Percentiles rank a stretch among this genome's conserved stretches.
phyloP scores from a whole-genome alignment of 2,797 vertebrate genomes.

The Meda fulgida region DNA sequence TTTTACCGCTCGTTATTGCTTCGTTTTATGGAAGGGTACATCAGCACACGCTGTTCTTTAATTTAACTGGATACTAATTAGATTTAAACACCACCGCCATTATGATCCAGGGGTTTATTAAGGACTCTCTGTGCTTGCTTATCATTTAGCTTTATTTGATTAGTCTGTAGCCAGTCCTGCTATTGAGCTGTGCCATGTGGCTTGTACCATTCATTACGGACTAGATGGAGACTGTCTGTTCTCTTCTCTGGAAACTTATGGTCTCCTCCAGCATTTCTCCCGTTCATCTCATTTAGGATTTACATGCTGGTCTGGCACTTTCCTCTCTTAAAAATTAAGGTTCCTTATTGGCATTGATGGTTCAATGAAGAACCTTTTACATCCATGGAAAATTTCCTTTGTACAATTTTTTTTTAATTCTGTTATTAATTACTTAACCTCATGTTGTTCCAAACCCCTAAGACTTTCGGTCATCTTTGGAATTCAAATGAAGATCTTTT shows the following conservation, averaged over 20 bases:
- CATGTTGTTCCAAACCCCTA: no score
- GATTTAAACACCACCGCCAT: slow-evolving; percentile 33
- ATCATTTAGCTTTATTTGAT: slow-evolving; percentile 35
- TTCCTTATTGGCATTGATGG: neutral
- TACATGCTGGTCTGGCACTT: slow-evolving; percentile 34
- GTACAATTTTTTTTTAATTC: neutral
- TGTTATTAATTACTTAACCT: neutral
- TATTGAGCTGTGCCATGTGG: slow-evolving; percentile 39
- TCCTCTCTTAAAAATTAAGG: neutral
- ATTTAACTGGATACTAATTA: slow-evolving; percentile 34
- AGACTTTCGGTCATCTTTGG: neutral
- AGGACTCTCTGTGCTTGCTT: slow-evolving; percentile 7
- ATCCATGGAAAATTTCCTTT: neutral
- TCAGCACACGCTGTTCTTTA: slow-evolving; percentile 23
- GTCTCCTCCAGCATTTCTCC: neutral
- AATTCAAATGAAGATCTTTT: no score
- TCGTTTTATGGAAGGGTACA: slow-evolving; percentile 5
- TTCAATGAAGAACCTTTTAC: neutral
- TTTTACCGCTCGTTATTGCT: neutral
- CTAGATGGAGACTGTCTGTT: slow-evolving; percentile 25
- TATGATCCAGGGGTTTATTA: slow-evolving; percentile 33
- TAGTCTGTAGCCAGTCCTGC: slow-evolving; percentile 19
- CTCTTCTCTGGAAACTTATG: neutral
- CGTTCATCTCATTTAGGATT: slow-evolving; percentile 6
- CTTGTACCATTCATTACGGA: slow-evolving; percentile 15